Conservation (phyloP, 2,888 invertebrate species). For the Euclidia mi region DNA sequence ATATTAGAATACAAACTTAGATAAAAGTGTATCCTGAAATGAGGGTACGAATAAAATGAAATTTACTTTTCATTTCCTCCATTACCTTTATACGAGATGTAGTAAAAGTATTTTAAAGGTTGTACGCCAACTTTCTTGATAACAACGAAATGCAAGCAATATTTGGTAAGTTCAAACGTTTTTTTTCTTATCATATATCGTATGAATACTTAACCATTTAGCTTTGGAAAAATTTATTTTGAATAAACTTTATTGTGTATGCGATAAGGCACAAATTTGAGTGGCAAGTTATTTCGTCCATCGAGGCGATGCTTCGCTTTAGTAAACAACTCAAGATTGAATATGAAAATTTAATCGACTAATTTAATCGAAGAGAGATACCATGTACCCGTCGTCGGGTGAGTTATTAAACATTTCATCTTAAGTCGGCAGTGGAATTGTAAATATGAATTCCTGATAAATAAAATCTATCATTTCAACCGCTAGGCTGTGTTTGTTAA, state of each 20-base stretch:
- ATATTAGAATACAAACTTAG: no score
- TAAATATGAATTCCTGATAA: constrained; percentile 57
- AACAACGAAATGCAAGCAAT: constrained; percentile 41
- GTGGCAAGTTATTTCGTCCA: constrained; percentile 41
- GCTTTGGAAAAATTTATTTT: constrained; percentile 5
- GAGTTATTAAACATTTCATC: constrained; percentile 70
- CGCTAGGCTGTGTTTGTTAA: background rate
- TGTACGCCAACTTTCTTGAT: background rate
- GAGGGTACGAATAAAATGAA: background rate
- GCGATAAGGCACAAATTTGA: constrained; percentile 47
- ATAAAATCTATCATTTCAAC: constrained; percentile 16
- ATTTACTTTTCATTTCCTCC: background rate
- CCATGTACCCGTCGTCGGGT: constrained; percentile 65
- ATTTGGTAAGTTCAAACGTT: constrained; percentile 58
- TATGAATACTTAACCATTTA: constrained; percentile 65
- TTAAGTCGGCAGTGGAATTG: constrained; percentile 42
- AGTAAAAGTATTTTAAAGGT: constrained; percentile 6
- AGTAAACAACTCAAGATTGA: constrained; percentile 93
- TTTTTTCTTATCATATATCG: constrained; percentile 67
- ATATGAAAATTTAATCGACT: constrained; percentile 95
- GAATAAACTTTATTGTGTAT: constrained; percentile 33
- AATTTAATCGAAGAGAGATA: constrained; percentile 91
- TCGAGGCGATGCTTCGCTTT: constrained; percentile 82
- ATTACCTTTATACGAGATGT: background rate
- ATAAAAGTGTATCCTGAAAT: background rate